Evolutionary conservation across 23 tunicate species (phyloP), one percentile per base, ranked within the genome.

Genomic region (Oikopleura vanhoeffeni): DNA sequence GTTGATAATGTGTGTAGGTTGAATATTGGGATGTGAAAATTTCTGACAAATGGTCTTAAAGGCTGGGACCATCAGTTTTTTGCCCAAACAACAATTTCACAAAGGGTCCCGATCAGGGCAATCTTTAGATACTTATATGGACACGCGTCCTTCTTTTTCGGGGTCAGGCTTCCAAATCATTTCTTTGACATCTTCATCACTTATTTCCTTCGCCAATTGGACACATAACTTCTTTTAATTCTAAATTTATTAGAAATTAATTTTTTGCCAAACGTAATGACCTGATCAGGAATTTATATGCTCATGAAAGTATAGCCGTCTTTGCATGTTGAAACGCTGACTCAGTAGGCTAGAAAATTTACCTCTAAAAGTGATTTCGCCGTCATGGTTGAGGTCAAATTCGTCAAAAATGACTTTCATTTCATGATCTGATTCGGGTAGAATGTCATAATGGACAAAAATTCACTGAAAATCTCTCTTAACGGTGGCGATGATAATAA

Each of bases 331-430:
- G n/a, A n/a, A n/a, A n/a, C n/a, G n/a, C n/a, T n/a, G n/a, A n/a
- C n/a, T n/a, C n/a, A n/a, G n/a, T n/a, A n/a, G n/a, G 64, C 64
- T 8, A 49, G 24, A 49, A 49, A 49, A 13, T 8, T 49, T 49
- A 71, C 79, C 79, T 71, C 32, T 4, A 71, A 71, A 71, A 33
- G 79, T 13, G 38, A 71, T 71, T 38, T 71, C 79, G 34, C 79
- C 79, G 35, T 71, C 35, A 71, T 71, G 27, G 38, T 71, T 30
- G 4, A 13, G 2, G 38, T 71, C 79, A 71, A 71, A 71, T 38
- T 71, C 79, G 27, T 18, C 2, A 30, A 71, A 71, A 24, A 71
- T 71, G 79, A 4, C 27, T 71, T 71, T 30, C 79, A 71, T 71
- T 30, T 71, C 79, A 32, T 71, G 4, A 71, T 18, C 79, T 32